Evolutionary conservation across 2,113 vertebrate genomes (phyloP).

Genomic region (Pelmatolapia mariae): DNA sequence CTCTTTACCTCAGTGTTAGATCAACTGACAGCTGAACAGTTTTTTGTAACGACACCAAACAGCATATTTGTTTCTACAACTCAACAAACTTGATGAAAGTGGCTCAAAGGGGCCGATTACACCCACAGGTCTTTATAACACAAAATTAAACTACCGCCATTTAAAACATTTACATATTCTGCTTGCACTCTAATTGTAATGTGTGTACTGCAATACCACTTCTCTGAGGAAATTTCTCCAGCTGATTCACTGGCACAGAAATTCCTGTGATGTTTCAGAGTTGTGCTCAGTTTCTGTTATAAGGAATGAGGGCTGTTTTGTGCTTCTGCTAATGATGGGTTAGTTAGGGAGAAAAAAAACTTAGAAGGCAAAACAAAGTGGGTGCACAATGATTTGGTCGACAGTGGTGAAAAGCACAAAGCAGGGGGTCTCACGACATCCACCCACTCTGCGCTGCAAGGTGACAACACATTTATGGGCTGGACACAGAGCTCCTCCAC

Average conservation of each 20-base stretch:
- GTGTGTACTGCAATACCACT: not conserved
- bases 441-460: slow-evolving; percentile 41
- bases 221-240: not conserved
- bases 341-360: not conserved
- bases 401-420: slow-evolving; percentile 31
- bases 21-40: not conserved
- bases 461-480: slow-evolving; percentile 29
- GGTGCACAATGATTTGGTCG: slow-evolving; percentile 29
- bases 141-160: not conserved
- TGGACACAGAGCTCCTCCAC: not conserved
- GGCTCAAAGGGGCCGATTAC: not conserved
- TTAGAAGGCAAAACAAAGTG: slow-evolving; percentile 6
- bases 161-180: not conserved
- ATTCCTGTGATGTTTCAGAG: not conserved
- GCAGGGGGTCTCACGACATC: slow-evolving; percentile 54
- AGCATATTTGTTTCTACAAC: not conserved
- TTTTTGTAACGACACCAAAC: not conserved
- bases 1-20: not conserved
- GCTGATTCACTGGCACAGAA: not conserved
- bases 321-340: slow-evolving; percentile 10
- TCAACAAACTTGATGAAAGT: not conserved
- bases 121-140: not conserved
- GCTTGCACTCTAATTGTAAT: not conserved
- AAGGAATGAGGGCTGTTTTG: not conserved
- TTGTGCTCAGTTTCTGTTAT: not conserved